Evolutionary conservation across 2,888 invertebrate species (phyloP).

Genomic region (Hypselothyrea guttata): DNA sequence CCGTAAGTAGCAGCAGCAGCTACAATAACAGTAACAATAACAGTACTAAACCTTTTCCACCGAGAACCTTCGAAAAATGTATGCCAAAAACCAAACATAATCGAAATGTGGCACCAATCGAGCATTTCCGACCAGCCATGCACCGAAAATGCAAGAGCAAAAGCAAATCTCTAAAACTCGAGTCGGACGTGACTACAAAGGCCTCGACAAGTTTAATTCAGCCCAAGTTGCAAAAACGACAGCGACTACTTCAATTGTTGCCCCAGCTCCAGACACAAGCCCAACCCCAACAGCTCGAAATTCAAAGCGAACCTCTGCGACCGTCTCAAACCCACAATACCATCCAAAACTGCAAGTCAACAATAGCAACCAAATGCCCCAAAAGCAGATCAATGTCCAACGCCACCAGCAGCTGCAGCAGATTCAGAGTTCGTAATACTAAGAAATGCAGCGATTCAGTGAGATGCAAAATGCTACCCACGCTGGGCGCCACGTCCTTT

Average conservation of each 20-base stretch:
- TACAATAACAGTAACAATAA: not conserved
- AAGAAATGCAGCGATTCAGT: conserved; percentile 23
- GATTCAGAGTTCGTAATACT: not conserved
- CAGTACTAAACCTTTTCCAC: conserved; percentile 10
- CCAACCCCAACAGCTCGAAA: not conserved
- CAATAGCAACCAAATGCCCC: not conserved
- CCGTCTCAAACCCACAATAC: no score
- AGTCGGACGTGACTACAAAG: no score
- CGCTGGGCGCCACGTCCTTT: conserved; percentile 83
- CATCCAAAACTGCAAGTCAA: no score
- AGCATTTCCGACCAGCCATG: conserved; percentile 34
- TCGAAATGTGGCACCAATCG: conserved; percentile 24
- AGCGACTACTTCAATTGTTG: no score
- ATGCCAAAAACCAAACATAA: conserved; percentile 32
- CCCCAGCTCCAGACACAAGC: not conserved
- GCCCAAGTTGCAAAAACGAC: conserved; percentile 1
- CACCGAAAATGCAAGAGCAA: conserved; percentile 65
- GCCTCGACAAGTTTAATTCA: not conserved
- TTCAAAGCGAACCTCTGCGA: no score
- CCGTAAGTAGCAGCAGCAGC: not conserved
- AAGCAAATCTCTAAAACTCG: conserved; percentile 34
- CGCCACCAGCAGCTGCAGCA: not conserved
- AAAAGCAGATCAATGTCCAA: conserved; percentile 14
- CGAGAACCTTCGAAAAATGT: conserved; percentile 18
- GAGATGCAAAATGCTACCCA: conserved; percentile 75